phyloP scores from a whole-genome alignment of 2,797 vertebrate species.

The Prunella strophiata region DNA sequence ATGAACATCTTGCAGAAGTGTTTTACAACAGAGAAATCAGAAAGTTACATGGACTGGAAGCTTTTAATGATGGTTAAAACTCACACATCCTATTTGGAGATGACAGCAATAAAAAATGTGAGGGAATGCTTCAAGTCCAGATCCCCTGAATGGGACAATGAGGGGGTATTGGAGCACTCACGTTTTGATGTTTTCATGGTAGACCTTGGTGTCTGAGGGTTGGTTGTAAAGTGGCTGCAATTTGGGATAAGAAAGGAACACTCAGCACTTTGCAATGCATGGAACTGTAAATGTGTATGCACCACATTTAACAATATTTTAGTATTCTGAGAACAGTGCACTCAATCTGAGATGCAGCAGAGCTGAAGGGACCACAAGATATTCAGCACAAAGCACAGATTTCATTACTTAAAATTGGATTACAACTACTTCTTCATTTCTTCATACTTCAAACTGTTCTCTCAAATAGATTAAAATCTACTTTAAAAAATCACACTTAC shows the following conservation, averaged over 20 bases:
- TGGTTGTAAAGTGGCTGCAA: slow-evolving; percentile 96
- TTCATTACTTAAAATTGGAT: neutral
- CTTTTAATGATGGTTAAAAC: neutral
- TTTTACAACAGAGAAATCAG: neutral
- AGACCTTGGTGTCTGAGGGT: slow-evolving; percentile 98
- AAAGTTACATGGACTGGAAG: neutral
- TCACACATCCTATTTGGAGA: neutral
- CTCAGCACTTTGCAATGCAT: neutral
- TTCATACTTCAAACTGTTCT: neutral
- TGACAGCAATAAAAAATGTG: neutral
- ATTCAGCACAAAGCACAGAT: neutral
- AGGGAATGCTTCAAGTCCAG: neutral
- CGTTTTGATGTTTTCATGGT: slow-evolving; percentile 99
- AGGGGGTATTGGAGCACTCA: slow-evolving; percentile 79
- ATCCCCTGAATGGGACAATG: neutral
- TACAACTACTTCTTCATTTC: neutral
- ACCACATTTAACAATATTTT: neutral
- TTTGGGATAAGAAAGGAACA: slow-evolving; percentile 10
- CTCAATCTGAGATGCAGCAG: neutral
- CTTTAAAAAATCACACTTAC: neutral
- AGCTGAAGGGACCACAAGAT: neutral
- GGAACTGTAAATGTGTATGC: neutral
- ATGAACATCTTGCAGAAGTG: neutral
- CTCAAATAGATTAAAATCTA: neutral
- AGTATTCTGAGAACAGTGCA: neutral